A percentile compares a stretch with the other conserved stretches of the same genome.
These are phyloP conservation scores for Spheniscus mendiculus DNA, from an alignment of 2,113 vertebrate species.

Conservation along the genomic window DNA sequence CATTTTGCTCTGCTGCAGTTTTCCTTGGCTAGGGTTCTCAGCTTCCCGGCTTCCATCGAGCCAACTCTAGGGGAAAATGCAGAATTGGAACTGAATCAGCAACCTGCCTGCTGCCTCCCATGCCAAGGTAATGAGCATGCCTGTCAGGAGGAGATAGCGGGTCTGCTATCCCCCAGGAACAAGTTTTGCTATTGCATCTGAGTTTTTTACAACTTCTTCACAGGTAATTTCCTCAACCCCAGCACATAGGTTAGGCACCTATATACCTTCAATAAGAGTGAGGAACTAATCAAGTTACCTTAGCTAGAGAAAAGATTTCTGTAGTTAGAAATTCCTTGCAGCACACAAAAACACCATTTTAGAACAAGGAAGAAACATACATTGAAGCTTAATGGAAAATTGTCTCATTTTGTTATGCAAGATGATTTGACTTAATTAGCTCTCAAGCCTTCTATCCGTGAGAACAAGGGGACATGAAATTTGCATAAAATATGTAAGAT, in stretches of 20 bases:
- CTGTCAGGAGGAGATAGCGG: not conserved
- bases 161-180: not conserved
- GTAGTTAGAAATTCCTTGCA: not conserved
- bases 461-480: not conserved
- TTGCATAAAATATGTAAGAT: constrained; percentile 13
- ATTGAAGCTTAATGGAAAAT: not conserved
- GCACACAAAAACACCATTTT: not conserved
- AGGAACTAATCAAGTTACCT: not conserved
- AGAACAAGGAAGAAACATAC: not conserved
- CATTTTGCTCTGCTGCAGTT: not conserved
- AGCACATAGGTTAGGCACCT: not conserved
- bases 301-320: not conserved
- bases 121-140: not conserved
- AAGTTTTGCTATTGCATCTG: not conserved
- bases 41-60: not conserved
- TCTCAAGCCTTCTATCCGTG: not conserved
- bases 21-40: not conserved
- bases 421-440: constrained; percentile 42
- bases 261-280: not conserved
- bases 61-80: not conserved
- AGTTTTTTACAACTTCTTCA: not conserved
- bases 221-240: not conserved
- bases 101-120: not conserved
- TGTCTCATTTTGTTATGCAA: not conserved
- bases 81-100: constrained; percentile 15